phyloP scores from a whole-genome alignment of 1,140 invertebrate species.

The Metopolophium dirhodum region DNA sequence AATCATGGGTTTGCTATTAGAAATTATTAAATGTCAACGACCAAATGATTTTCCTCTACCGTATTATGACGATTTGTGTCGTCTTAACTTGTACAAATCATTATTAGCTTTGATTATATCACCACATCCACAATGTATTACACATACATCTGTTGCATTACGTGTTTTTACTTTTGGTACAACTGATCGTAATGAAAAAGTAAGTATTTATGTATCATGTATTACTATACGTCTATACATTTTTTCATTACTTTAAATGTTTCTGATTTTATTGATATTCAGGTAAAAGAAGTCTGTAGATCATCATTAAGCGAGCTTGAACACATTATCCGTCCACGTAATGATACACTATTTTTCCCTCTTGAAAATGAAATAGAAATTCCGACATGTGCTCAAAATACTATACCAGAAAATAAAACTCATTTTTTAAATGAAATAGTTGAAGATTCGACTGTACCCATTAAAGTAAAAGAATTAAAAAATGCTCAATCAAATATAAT shows the following conservation, averaged over 20 bases:
- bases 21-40: constrained; percentile 36
- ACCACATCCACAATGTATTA: constrained; percentile 43
- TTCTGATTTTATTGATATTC: not conserved
- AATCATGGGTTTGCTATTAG: constrained; percentile 26
- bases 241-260: not conserved
- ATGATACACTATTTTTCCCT: constrained; percentile 53
- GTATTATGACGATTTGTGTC: constrained; percentile 39
- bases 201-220: constrained; percentile 2
- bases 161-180: constrained; percentile 37
- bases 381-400: not conserved
- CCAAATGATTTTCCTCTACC: constrained; percentile 48
- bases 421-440: constrained; percentile 44
- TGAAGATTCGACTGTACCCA: not conserved
- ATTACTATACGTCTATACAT: not conserved
- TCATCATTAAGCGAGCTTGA: constrained; percentile 35
- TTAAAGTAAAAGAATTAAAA: not conserved
- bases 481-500: not conserved
- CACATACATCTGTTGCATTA: constrained; percentile 32
- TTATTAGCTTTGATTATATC: constrained; percentile 24
- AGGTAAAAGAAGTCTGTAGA: constrained; percentile 48
- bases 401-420: constrained; percentile 42
- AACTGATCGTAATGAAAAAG: constrained; percentile 44
- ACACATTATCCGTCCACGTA: constrained; percentile 49
- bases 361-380: constrained; percentile 45
- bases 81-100: constrained; percentile 32